Percentiles rank a stretch among this genome's conserved stretches.
Conservation (phyloP, 2,888 invertebrate species). For the Stictocephala bisonia region DNA sequence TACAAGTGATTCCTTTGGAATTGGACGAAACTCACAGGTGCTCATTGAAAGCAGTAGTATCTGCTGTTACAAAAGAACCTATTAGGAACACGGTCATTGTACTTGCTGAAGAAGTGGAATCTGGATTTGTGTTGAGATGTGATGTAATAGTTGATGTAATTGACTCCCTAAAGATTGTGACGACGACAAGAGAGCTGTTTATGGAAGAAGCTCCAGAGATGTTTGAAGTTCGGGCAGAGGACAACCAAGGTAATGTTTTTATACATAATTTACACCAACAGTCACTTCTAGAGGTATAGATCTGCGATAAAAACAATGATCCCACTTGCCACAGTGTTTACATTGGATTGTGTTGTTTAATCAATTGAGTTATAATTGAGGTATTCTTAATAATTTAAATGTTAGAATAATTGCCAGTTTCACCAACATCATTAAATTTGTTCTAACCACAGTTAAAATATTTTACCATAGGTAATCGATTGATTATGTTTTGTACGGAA, state of each 20-base stretch:
- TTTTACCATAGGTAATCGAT: no score
- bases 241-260: slow-evolving; percentile 77
- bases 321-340: no score
- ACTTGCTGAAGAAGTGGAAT: slow-evolving; percentile 84
- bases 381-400: no score
- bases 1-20: slow-evolving; percentile 79
- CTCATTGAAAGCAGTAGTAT: slow-evolving; percentile 78
- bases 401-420: no score
- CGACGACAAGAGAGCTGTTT: slow-evolving; percentile 93
- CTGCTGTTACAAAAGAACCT: slow-evolving; percentile 79
- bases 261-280: no score
- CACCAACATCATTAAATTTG: no score
- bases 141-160: slow-evolving; percentile 95
- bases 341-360: no score
- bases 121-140: slow-evolving; percentile 84
- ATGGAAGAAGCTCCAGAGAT: slow-evolving; percentile 97
- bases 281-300: background rate
- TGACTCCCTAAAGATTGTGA: slow-evolving; percentile 82
- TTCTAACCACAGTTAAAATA: no score
- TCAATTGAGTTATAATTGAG: no score
- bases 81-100: slow-evolving; percentile 84
- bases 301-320: no score
- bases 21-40: slow-evolving; percentile 73
- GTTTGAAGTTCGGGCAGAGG: slow-evolving; percentile 91
- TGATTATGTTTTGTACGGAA: no score